phyloP scores from a whole-genome alignment of 1,140 invertebrate species.

The Macrocentrus cingulum region DNA sequence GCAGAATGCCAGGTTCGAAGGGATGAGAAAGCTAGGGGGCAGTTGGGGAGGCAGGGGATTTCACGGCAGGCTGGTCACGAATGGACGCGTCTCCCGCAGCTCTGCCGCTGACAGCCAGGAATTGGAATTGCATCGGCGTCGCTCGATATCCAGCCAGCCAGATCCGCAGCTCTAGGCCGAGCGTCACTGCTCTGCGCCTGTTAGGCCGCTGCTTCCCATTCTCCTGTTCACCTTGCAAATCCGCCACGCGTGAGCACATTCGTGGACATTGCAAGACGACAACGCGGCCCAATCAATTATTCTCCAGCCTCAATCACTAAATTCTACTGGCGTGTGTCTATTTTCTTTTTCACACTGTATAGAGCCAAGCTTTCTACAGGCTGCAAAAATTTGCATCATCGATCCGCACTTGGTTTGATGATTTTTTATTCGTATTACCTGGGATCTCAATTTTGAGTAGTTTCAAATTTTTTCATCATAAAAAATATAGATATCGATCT shows the following conservation, averaged over 20 bases:
- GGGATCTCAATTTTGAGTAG: too few relatives aligned
- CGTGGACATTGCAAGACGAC: constrained; percentile 21
- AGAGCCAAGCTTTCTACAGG: too few relatives aligned
- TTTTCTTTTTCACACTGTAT: too few relatives aligned
- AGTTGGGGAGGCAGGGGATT: constrained; percentile 52
- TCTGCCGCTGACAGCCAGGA: constrained; percentile 61
- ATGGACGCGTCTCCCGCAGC: constrained; percentile 59
- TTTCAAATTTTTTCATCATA: too few relatives aligned
- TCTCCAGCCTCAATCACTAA: neutral
- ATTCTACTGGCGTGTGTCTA: too few relatives aligned
- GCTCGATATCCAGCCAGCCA: constrained; percentile 55
- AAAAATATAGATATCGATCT: too few relatives aligned
- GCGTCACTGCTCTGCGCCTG: constrained; percentile 23
- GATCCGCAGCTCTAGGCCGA: constrained; percentile 31
- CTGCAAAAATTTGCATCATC: too few relatives aligned
- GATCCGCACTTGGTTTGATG: too few relatives aligned
- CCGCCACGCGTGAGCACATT: constrained; percentile 6
- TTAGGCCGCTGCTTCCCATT: constrained; percentile 25
- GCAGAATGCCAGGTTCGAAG: neutral
- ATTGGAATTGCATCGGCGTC: constrained; percentile 61
- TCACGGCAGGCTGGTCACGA: constrained; percentile 55
- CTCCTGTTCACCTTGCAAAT: constrained; percentile 12
- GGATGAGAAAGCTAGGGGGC: constrained; percentile 30
- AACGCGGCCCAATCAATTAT: constrained; percentile 1
- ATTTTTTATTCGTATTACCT: too few relatives aligned